Evolutionary conservation across 2,797 vertebrate species (phyloP).

Genomic region (Bucorvus abyssinicus): DNA sequence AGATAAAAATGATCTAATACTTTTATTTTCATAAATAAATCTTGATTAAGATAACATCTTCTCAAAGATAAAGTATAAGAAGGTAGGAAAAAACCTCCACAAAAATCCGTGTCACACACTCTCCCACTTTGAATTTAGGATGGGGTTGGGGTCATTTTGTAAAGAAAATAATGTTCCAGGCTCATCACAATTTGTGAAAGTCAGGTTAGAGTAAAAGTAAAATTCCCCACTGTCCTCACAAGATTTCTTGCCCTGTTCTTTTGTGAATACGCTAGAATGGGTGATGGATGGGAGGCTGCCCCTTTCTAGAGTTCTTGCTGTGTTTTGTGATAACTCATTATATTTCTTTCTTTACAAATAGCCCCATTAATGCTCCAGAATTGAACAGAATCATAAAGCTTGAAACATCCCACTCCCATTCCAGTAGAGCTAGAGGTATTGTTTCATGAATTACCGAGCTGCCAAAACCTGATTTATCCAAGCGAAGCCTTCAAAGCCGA

Average conservation of each 20-base stretch:
- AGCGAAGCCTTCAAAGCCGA: conserved; percentile 52
- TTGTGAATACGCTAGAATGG: conserved; percentile 69
- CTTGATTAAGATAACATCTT: conserved; percentile 52
- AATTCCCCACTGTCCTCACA: conserved; percentile 64
- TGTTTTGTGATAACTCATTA: conserved; percentile 82
- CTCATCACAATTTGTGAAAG: conserved; percentile 47
- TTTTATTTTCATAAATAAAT: conserved; percentile 58
- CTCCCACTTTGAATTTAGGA: conserved; percentile 36
- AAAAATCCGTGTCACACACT: neutral
- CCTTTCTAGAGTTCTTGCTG: conserved; percentile 78
- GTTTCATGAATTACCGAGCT: conserved; percentile 75
- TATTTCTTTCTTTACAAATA: conserved; percentile 83
- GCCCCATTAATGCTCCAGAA: conserved; percentile 77
- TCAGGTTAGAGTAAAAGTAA: conserved; percentile 59
- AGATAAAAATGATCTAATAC: conserved; percentile 39
- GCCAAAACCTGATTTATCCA: conserved; percentile 69
- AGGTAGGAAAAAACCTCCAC: neutral
- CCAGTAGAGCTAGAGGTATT: conserved; percentile 46
- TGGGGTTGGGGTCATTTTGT: conserved; percentile 25
- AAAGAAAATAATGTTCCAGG: conserved; percentile 62
- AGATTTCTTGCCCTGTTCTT: conserved; percentile 74
- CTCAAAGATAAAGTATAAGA: neutral
- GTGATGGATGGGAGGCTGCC: conserved; percentile 77
- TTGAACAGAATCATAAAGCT: conserved; percentile 76
- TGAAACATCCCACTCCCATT: conserved; percentile 70